phyloP scores from a whole-genome alignment of 1,140 invertebrate genomes.

The Panagrolaimus sp. region DNA sequence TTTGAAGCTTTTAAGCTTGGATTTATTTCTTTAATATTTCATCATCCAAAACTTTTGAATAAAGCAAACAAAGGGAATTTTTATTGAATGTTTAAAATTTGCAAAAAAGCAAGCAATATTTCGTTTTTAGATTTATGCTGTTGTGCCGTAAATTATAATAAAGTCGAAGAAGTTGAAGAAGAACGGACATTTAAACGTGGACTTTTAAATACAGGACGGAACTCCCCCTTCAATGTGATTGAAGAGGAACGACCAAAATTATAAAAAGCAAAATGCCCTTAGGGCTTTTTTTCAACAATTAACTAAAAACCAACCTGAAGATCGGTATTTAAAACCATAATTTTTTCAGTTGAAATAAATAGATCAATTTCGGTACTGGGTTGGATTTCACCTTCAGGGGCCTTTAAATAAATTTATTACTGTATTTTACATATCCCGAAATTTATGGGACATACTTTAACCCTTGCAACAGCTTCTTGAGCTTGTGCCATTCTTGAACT shows the following conservation, averaged over 20 bases:
- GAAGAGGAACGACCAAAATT: not conserved
- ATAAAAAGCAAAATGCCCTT: not conserved
- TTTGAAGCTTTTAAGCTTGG: no score
- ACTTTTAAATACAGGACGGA: not conserved
- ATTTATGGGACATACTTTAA: slow-evolving; percentile 77
- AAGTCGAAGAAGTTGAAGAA: slow-evolving; percentile 12
- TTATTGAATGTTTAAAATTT: not conserved
- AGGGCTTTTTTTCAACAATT: no score
- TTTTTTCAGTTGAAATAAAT: slow-evolving; percentile 99
- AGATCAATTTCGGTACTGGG: slow-evolving; percentile 97
- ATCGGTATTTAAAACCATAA: slow-evolving; percentile 99
- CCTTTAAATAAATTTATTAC: slow-evolving; percentile 66
- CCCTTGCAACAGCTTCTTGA: slow-evolving; percentile 95
- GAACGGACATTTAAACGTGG: not conserved
- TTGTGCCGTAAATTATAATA: not conserved
- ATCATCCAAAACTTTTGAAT: not conserved
- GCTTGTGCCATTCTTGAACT: slow-evolving; percentile 98
- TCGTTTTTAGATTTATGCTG: not conserved
- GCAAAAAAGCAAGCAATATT: not conserved
- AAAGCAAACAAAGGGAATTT: not conserved
- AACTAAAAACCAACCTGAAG: slow-evolving; percentile 69
- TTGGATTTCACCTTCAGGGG: slow-evolving; percentile 95
- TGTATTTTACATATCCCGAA: slow-evolving; percentile 10
- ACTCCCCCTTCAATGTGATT: not conserved
- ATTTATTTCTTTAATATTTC: not conserved